Base-by-base conservation (phyloP, 2,888 invertebrate species). In the Phrixothrix hirtus region DNA sequence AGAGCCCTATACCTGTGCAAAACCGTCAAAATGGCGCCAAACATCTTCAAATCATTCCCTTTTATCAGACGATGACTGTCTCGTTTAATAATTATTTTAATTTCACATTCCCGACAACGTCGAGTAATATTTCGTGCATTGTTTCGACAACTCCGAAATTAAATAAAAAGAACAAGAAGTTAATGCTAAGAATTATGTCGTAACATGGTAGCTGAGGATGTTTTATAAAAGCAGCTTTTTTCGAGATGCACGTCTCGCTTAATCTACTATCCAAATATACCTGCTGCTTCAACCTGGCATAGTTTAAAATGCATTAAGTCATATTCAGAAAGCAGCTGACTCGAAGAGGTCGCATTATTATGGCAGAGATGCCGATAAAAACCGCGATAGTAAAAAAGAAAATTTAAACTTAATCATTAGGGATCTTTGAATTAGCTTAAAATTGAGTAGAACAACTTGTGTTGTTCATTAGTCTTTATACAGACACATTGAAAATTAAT, bases 11-110 rank as follows among this genome's bases (percentile, higher is more conserved):
- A 69, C 67, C 67, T 66, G 66, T 59, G 58, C 52, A 57, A 58
- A 62, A 62, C 59, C 61, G 53, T 38, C 50, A 49, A 56, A 51
- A 58, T 61, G 67, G 67, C 68, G 67, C 68, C 68, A 66, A 65
- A 60, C 48, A 44, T 54, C 55, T 57, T 53, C 55, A 55, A 43
- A 48, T 32, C 36, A 25, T 3, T 5, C 21, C 3, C 21, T 21
- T n/a, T 21, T 7, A 21, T 21, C 21, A 21, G 21, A 21, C 21
- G 21, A 7, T 21, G 21, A 21, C 21, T 3, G 4, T 21, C 21
- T 21, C n/a, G n/a, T n/a, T n/a, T n/a, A n/a, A n/a, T 21, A 21
- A 21, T 5, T 21, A 5, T 21, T 21, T 21, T 5, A 21, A 3
- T 7, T 3, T 4, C 29, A 10, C 29, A 29, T 3, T 29, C 29